These are phyloP conservation scores for Dendroctonus valens DNA, from an alignment of 1,140 invertebrate species.

Conservation along the genomic window DNA sequence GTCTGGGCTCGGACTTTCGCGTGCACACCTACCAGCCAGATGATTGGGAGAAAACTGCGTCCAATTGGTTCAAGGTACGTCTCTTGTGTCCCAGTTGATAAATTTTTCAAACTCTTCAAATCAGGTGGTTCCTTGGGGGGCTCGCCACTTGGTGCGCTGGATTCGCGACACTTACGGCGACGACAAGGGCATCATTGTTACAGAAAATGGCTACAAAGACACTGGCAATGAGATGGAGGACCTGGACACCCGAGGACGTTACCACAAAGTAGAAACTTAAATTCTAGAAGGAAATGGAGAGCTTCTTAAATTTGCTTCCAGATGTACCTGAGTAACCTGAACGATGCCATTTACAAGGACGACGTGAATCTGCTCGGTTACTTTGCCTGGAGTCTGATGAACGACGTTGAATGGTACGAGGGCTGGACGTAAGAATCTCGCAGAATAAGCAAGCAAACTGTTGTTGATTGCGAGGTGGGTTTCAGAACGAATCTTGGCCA, in stretches of 20 bases:
- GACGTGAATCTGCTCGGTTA: conserved; percentile 65
- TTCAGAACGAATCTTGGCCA: too few relatives aligned
- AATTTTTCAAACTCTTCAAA: not conserved
- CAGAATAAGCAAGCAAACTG: too few relatives aligned
- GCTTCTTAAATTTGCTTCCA: not conserved
- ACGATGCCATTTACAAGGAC: conserved; percentile 62
- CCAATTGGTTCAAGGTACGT: conserved; percentile 15
- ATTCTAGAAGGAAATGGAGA: not conserved
- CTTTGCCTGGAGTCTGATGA: conserved; percentile 71
- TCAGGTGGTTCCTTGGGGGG: conserved; percentile 56
- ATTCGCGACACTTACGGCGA: conserved; percentile 61
- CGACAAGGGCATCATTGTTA: conserved; percentile 44
- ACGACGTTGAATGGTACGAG: conserved; percentile 76
- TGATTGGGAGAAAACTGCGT: conserved; percentile 21
- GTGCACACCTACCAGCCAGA: conserved; percentile 10
- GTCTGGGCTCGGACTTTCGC: not conserved
- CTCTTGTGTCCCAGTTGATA: not conserved
- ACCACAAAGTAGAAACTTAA: conserved; percentile 29
- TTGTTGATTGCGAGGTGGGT: too few relatives aligned
- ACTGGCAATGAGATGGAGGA: conserved; percentile 26
- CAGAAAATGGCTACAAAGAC: conserved; percentile 43
- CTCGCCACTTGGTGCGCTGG: conserved; percentile 62
- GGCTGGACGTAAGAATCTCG: conserved; percentile 59
- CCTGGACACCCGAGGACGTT: conserved; percentile 31
- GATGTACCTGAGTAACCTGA: conserved; percentile 62